Percentiles rank a stretch among this genome's conserved stretches.
phyloP scores from a whole-genome alignment of 2,888 invertebrate species.

The Dicyrtoma fusca region DNA sequence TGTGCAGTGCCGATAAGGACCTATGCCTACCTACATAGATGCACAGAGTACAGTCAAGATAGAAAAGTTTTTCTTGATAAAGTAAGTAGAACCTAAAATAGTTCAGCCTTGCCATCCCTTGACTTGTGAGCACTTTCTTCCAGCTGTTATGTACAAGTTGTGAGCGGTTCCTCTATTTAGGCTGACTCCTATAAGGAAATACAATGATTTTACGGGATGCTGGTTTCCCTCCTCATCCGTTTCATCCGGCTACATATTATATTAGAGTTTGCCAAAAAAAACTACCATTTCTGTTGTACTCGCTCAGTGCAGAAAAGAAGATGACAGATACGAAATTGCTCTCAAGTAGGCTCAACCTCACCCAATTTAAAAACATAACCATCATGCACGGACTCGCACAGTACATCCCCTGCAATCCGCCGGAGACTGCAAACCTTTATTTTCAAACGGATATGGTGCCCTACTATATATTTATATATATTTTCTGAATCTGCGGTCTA shows the following conservation, averaged over 20 bases:
- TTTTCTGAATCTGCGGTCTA: no score
- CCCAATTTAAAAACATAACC: conserved; percentile 29
- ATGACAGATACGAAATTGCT: conserved; percentile 25
- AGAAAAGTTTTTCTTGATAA: not conserved
- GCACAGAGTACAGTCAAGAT: not conserved
- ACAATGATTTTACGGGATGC: no score
- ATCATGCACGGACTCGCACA: conserved; percentile 3
- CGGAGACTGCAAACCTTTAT: not conserved
- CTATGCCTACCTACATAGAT: no score
- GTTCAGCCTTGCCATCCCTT: no score
- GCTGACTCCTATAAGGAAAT: no score
- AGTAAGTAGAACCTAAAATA: no score
- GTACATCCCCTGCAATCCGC: not conserved
- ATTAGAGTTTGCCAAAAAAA: not conserved
- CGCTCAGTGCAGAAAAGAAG: conserved; percentile 10
- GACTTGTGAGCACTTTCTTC: no score
- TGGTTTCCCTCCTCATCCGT: not conserved
- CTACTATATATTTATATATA: no score
- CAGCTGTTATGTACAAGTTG: no score
- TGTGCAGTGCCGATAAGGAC: no score
- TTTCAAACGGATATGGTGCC: not conserved
- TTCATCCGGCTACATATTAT: not conserved
- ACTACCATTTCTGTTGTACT: conserved; percentile 1
- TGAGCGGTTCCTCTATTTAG: no score
- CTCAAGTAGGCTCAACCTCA: conserved; percentile 25